Percentiles rank a stretch among this genome's conserved stretches.
These are phyloP conservation scores for Heliconius himera DNA, from an alignment of 1,140 invertebrate genomes.

Conservation along the genomic window DNA sequence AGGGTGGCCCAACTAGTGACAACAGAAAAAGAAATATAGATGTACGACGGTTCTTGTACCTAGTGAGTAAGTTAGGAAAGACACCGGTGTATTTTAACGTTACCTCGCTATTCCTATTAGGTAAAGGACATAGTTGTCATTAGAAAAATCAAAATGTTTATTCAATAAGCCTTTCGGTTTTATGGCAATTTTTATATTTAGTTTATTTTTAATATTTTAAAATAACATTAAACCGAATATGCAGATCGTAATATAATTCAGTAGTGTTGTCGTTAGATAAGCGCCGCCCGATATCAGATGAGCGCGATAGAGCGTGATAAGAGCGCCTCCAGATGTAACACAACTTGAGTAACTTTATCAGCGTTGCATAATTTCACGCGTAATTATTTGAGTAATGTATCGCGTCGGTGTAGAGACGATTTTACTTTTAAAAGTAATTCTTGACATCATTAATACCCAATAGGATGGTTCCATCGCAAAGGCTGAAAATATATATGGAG, in stretches of 20 bases:
- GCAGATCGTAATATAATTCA: background rate
- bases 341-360: constrained; percentile 23
- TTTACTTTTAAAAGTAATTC: background rate
- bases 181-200: background rate
- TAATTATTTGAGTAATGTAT: constrained; percentile 12
- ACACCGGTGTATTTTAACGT: too few species aligned
- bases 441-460: too few species aligned
- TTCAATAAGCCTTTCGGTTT: background rate
- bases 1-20: too few species aligned
- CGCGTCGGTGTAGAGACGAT: background rate
- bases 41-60: background rate
- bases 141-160: too few species aligned
- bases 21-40: too few species aligned
- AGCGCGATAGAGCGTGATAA: constrained; percentile 19
- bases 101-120: too few species aligned
- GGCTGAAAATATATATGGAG: too few species aligned
- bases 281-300: constrained; percentile 20
- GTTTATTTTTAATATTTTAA: too few species aligned
- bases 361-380: constrained; percentile 22
- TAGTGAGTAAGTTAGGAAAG: too few species aligned
- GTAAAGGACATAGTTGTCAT: too few species aligned
- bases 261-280: constrained; percentile 14
- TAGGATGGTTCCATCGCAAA: too few species aligned
- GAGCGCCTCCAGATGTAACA: constrained; percentile 21
- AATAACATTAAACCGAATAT: background rate